These are phyloP conservation scores for Chlorops oryzae DNA, from an alignment of 1,140 invertebrate species.

Conservation along the genomic window DNA sequence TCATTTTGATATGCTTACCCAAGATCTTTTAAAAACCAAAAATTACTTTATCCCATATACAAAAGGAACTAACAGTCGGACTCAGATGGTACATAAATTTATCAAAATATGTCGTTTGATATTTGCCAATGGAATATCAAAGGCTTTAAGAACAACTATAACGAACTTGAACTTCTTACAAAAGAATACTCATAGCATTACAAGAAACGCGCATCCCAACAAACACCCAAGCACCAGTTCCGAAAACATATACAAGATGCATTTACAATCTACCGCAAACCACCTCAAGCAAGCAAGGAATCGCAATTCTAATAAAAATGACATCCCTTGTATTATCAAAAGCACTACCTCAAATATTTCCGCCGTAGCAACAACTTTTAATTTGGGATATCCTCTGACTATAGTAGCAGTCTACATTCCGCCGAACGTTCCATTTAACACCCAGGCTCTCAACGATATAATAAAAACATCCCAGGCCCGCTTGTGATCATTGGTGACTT, in stretches of 20 bases:
- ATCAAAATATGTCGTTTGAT: background rate
- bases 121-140: conserved; percentile 7
- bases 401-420: background rate
- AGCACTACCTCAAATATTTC: background rate
- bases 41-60: background rate
- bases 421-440: background rate
- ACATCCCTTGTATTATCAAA: conserved; percentile 3
- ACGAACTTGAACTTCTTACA: too few relatives aligned
- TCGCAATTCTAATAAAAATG: background rate
- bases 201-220: background rate
- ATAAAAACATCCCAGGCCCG: background rate
- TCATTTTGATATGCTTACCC: too few relatives aligned
- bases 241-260: background rate
- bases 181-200: too few relatives aligned
- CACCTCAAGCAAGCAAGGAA: background rate
- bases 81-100: background rate
- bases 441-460: background rate
- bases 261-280: background rate
- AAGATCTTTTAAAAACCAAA: too few relatives aligned
- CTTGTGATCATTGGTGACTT: background rate
- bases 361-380: background rate
- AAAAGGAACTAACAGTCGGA: background rate
- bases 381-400: background rate
- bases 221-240: background rate
- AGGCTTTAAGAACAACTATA: background rate